These are phyloP conservation scores for Cranoglanis bouderius DNA, from an alignment of 2,113 vertebrate genomes.

Conservation along the genomic window DNA sequence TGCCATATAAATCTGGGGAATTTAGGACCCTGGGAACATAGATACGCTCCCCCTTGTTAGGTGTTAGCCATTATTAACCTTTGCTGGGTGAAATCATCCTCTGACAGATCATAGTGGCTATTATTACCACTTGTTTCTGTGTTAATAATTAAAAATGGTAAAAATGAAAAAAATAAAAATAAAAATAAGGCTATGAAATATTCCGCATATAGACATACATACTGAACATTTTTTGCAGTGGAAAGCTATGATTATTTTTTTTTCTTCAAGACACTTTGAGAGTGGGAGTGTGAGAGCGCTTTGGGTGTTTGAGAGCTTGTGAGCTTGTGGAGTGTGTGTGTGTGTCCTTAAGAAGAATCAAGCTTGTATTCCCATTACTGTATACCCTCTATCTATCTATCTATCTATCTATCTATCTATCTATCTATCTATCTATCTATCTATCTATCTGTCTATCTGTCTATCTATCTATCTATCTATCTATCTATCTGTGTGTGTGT, in stretches of 20 bases:
- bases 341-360: not conserved
- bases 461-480: not conserved
- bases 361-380: constrained; percentile 14
- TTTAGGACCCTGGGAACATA: no score
- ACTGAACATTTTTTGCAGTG: not conserved
- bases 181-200: not conserved
- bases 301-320: constrained; percentile 20
- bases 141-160: not conserved
- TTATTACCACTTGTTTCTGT: not conserved
- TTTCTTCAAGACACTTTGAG: not conserved
- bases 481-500: not conserved
- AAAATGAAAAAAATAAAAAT: not conserved
- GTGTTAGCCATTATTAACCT: not conserved
- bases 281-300: constrained; percentile 34
- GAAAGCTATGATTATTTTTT: not conserved
- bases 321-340: constrained; percentile 30
- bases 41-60: no score
- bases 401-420: not conserved
- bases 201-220: not conserved
- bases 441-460: not conserved
- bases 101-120: not conserved
- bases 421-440: not conserved
- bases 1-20: no score
- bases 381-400: not conserved
- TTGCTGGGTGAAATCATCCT: not conserved